Conservation (phyloP, 2,797 vertebrate species). For the Hybognathus amarus region DNA sequence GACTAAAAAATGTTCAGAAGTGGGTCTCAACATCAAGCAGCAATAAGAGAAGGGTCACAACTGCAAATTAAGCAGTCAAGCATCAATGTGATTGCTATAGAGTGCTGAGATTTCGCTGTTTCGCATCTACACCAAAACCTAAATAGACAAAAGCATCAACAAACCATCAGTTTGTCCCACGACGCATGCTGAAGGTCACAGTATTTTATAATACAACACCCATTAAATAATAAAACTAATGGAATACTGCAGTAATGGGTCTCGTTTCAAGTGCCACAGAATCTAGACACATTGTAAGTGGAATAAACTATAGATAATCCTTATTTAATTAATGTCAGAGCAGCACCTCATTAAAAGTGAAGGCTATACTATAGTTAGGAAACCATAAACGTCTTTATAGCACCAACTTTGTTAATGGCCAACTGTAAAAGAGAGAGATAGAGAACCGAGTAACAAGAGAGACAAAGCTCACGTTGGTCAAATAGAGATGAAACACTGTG, state of each 20-base stretch:
- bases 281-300: constrained; percentile 68
- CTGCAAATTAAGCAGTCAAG: constrained; percentile 23
- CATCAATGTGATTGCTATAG: neutral
- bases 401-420: constrained; percentile 62
- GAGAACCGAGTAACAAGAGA: neutral
- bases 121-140: neutral
- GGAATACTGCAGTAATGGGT: constrained; percentile 66
- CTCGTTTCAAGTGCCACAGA: constrained; percentile 72
- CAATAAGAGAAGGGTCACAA: neutral
- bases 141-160: neutral
- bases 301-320: constrained; percentile 71
- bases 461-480: neutral
- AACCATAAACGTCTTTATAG: constrained; percentile 60
- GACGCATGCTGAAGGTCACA: constrained; percentile 45
- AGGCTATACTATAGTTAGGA: constrained; percentile 63
- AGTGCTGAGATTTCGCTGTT: neutral
- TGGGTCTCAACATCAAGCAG: neutral
- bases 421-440: constrained; percentile 60
- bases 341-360: constrained; percentile 73
- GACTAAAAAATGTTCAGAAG: constrained; percentile 3
- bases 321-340: constrained; percentile 75
- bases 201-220: constrained; percentile 35
- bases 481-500: neutral
- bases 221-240: constrained; percentile 26
- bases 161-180: neutral